These are phyloP conservation scores for Drosophila mercatorum DNA, from an alignment of 2,888 invertebrate species.

Conservation along the genomic window DNA sequence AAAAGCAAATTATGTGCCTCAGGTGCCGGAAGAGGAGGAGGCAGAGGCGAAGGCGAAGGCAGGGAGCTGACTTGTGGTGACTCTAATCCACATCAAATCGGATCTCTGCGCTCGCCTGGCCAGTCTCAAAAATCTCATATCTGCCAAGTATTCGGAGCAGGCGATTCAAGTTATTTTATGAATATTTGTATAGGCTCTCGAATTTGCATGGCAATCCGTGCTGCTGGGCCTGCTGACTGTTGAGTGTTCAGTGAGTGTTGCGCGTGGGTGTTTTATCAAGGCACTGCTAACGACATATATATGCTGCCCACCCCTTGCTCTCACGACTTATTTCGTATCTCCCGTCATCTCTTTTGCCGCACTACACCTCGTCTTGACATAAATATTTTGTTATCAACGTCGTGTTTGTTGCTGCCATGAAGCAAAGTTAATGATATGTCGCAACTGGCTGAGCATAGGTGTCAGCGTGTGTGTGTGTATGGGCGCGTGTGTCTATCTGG, in stretches of 20 bases:
- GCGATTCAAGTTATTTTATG: slow-evolving; percentile 34
- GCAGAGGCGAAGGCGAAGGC: not conserved
- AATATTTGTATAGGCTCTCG: slow-evolving; percentile 34
- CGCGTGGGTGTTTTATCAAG: slow-evolving; percentile 22
- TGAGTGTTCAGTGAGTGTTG: not conserved
- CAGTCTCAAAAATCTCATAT: slow-evolving; percentile 4
- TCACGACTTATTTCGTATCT: slow-evolving; percentile 61
- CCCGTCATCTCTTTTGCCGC: slow-evolving; percentile 47
- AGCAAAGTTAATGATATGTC: slow-evolving; percentile 78
- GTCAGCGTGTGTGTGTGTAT: not conserved
- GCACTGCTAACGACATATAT: slow-evolving; percentile 26
- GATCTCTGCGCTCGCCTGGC: not conserved
- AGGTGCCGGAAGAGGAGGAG: not conserved
- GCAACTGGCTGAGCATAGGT: slow-evolving; percentile 39
- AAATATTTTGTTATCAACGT: slow-evolving; percentile 29
- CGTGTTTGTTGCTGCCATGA: slow-evolving; percentile 47
- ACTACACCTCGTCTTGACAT: slow-evolving; percentile 24
- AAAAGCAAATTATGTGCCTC: slow-evolving; percentile 68
- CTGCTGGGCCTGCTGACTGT: not conserved
- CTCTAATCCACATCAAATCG: slow-evolving; percentile 7
- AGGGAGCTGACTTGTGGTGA: slow-evolving; percentile 8
- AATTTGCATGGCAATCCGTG: slow-evolving; percentile 17
- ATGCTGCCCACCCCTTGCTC: not conserved
- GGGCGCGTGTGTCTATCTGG: slow-evolving; percentile 6
- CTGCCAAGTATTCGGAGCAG: slow-evolving; percentile 20